phyloP scores from a whole-genome alignment of 2,113 vertebrate genomes.

The Albula goreensis region DNA sequence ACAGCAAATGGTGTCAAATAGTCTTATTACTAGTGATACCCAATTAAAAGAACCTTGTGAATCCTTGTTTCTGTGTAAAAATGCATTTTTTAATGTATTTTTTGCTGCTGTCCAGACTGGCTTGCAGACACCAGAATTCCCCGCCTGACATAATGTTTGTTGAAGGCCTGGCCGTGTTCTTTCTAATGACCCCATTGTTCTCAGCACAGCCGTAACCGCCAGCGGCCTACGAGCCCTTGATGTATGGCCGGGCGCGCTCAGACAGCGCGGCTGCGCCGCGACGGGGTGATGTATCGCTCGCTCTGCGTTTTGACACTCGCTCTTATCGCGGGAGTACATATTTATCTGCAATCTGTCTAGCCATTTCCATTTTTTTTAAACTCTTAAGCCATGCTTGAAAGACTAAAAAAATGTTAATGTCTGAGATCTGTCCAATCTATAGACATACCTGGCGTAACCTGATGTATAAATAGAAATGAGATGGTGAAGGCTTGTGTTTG shows the following conservation, averaged over 20 bases:
- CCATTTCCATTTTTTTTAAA: neutral
- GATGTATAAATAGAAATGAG: no score
- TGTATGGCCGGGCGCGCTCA: conserved; percentile 3
- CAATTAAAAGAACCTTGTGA: no score
- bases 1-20: no score
- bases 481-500: no score
- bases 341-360: neutral
- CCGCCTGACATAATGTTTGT: neutral
- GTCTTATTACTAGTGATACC: no score
- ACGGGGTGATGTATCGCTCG: conserved; percentile 17
- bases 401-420: neutral
- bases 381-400: neutral
- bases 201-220: neutral
- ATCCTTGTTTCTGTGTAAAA: no score
- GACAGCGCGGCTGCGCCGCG: neutral
- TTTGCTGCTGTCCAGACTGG: neutral
- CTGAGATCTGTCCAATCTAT: neutral
- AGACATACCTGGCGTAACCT: neutral
- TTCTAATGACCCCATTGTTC: conserved; percentile 11
- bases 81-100: neutral
- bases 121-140: neutral
- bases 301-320: neutral
- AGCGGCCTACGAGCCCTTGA: neutral
- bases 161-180: neutral
- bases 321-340: neutral